These are phyloP conservation scores for Cydia splendana DNA, from an alignment of 1,140 invertebrate species.

Conservation along the genomic window DNA sequence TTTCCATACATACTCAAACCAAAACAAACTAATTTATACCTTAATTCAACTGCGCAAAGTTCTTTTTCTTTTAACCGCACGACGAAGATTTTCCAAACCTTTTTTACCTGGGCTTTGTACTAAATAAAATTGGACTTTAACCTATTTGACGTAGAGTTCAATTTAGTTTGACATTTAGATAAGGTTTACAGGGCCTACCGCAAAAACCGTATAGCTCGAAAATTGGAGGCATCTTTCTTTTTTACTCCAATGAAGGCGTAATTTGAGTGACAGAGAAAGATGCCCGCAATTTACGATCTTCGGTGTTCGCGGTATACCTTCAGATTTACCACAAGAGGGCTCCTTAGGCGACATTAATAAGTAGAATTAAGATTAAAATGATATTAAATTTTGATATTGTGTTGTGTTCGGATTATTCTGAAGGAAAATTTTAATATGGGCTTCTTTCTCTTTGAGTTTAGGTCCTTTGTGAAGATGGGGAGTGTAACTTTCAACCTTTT, in stretches of 20 bases:
- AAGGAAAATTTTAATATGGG: constrained; percentile 77
- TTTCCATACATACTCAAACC: constrained; percentile 11
- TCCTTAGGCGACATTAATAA: constrained; percentile 75
- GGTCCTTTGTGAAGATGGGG: constrained; percentile 45
- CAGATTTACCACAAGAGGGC: constrained; percentile 49
- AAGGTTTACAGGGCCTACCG: constrained; percentile 38
- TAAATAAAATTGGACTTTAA: not conserved
- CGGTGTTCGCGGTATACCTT: no score
- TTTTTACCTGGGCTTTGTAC: not conserved
- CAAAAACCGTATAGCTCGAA: no score
- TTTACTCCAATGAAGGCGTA: no score
- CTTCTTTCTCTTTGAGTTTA: constrained; percentile 59
- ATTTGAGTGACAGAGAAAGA: no score
- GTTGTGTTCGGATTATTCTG: constrained; percentile 76
- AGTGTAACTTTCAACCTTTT: constrained; percentile 6
- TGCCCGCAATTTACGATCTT: no score
- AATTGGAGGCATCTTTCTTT: no score
- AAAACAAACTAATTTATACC: not conserved
- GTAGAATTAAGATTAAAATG: constrained; percentile 79
- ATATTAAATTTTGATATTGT: constrained; percentile 80
- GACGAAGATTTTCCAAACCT: constrained; percentile 41
- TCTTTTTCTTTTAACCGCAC: constrained; percentile 16
- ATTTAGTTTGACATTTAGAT: not conserved
- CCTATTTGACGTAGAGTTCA: not conserved
- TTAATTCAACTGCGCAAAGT: not conserved